Base-by-base conservation (phyloP, 2,888 invertebrate genomes). In the Protodeltote pygarga region DNA sequence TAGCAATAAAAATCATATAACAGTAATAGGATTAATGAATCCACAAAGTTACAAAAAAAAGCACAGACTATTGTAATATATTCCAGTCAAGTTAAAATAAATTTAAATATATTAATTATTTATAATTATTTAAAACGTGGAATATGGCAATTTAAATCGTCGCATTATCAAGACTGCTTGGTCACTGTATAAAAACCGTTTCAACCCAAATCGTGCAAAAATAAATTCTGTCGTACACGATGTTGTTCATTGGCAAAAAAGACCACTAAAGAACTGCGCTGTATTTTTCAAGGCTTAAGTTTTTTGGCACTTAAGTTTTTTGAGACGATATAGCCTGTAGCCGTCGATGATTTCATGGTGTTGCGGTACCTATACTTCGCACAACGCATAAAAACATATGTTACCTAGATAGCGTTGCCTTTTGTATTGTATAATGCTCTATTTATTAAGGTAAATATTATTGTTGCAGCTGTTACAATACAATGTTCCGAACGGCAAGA, bases 401-500 rank as follows among this genome's bases (percentile, higher is more conserved):
- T 21, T 20, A n/a, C n/a, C n/a, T n/a, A n/a, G n/a, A n/a, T n/a
- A n/a, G n/a, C n/a, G n/a, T 29, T 29, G 0, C 6, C 5, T 17
- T 29, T 11, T 28, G 4, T 10, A 19, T 2, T 13, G n/a, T 19
- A 3, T 31, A 29, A 1, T 1, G 10, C 3, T n/a, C 2, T 19
- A 13, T 3, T 11, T n/a, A 23, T 8, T 1, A 20, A 33, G 57
- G 47, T 21, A 31, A 52, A 39, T 16, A 28, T 17, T 34, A 27
- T 89, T 87, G 82, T 89, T 91, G 4, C 81, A 96, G 96, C 94
- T 96, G 13, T 88, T 98, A 57, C 96, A 98, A 83, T 98, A 98
- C 88, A 98, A 98, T 88, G 97, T 98, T 3, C 97, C 97, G 0
- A 94, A 95, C 70, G 98, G 98, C 1, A 98, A 98, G 87, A 97